A percentile compares a stretch with the other conserved stretches of the same genome.
Conservation (phyloP, 2,888 invertebrate genomes). For the Cryptosula pallasiana region DNA sequence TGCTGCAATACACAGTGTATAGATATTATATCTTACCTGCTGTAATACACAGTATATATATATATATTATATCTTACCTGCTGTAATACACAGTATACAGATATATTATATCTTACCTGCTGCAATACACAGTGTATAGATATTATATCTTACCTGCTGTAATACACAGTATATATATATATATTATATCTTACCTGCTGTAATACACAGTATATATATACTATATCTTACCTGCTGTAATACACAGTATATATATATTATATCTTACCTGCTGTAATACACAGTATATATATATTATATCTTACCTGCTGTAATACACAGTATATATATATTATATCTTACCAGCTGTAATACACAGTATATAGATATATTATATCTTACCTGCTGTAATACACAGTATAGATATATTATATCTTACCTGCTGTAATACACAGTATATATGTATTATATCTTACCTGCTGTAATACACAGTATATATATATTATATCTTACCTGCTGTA, state of each 20-base stretch:
- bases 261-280: conserved; percentile 48
- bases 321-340: conserved; percentile 37
- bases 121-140: conserved; percentile 31
- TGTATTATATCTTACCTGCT: conserved; percentile 54
- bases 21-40: conserved; percentile 53
- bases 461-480: conserved; percentile 26
- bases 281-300: conserved; percentile 29
- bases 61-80: too few relatives aligned
- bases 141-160: conserved; percentile 52
- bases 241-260: background rate
- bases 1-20: conserved; percentile 37
- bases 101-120: conserved; percentile 53
- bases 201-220: conserved; percentile 24
- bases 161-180: conserved; percentile 25
- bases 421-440: conserved; percentile 36
- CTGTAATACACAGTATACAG: conserved; percentile 34
- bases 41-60: conserved; percentile 31
- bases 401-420: too few relatives aligned
- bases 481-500: conserved; percentile 52
- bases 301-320: conserved; percentile 44
- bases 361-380: too few relatives aligned
- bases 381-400: too few relatives aligned
- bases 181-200: conserved; percentile 53
- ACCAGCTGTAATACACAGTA: conserved; percentile 40
- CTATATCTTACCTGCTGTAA: conserved; percentile 51